Evolutionary conservation across 2,888 invertebrate species (phyloP), one percentile per base, ranked within the genome.

Genomic region (Melinaea marsaeus): DNA sequence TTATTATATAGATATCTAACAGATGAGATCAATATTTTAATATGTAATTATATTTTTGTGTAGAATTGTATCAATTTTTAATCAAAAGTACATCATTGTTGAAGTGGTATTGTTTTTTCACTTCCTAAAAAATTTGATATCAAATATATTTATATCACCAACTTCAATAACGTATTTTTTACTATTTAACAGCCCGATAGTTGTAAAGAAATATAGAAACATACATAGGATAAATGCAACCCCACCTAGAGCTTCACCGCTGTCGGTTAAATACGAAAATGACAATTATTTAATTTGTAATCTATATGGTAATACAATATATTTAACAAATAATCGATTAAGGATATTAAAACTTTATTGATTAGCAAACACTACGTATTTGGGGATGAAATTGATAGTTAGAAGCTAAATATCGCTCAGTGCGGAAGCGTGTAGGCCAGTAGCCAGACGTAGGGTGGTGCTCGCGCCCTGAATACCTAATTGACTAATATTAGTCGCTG

Each of bases 381-480:
- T 55, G 57, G 62, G 62, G 59, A 63, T 64, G 61, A 66, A 64
- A 70, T 63, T 64, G 63, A 68, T 68, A 66, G 65, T 59, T 62
- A 56, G 46, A 35, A 68, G 64, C 64, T 48, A 56, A 62, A 76
- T 74, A 77, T 77, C 79, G 74, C 74, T 63, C 65, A 65, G 9
- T 5, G 2, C 63, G 60, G 59, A 64, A 57, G 67, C 57, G 65
- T 67, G 68, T 67, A 73, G 74, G 79, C 77, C 75, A 78, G 79
- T 78, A 76, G 77, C 76, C 78, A 79, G 83, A 80, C 83, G 79
- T 78, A 76, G 77, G 81, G 81, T 76, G 78, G 78, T 72, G 77
- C 71, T 79, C 87, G 87, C 86, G 87, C 73, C 81, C 86, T 88
- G 90, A 90, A 90, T 90, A 90, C 87, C 84, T 89, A 89, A 90